These are phyloP conservation scores for Heterocephalus glaber DNA, from an alignment of 2,113 vertebrate species.

Conservation along the genomic window DNA sequence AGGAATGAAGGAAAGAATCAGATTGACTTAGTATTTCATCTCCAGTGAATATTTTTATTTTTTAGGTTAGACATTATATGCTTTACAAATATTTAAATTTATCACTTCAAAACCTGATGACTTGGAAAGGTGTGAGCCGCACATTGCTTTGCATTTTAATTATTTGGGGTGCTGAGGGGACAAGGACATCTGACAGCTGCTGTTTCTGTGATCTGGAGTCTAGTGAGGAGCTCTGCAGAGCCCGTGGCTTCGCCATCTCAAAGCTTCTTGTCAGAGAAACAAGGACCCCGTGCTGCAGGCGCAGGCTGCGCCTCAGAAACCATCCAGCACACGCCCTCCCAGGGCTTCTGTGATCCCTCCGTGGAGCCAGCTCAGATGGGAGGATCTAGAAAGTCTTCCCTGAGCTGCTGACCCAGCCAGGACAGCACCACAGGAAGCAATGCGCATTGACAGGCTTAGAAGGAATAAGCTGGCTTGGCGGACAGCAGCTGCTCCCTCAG, in stretches of 20 bases:
- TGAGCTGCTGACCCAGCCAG: not conserved
- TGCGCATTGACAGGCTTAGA: no score
- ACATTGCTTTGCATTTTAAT: not conserved
- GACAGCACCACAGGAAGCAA: not conserved
- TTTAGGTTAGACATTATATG: not conserved
- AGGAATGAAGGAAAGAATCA: not conserved
- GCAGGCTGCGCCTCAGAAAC: not conserved
- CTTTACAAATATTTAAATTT: constrained; percentile 26
- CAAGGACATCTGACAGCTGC: not conserved
- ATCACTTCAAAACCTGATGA: not conserved
- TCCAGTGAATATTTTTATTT: constrained; percentile 28
- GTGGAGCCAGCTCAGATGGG: no score
- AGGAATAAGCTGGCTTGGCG: no score
- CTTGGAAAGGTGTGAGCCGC: not conserved
- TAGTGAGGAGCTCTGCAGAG: not conserved
- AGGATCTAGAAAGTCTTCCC: not conserved
- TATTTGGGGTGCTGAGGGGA: not conserved
- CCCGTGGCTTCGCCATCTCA: not conserved
- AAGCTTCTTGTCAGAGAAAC: constrained; percentile 4
- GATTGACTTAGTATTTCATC: not conserved
- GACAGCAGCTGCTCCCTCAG: not conserved
- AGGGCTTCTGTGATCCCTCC: not conserved
- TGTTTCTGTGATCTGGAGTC: not conserved
- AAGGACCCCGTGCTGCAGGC: no score
- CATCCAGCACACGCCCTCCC: no score